Evolutionary conservation across 2,888 invertebrate species (phyloP).

Genomic region (Dendrolimus pini): DNA sequence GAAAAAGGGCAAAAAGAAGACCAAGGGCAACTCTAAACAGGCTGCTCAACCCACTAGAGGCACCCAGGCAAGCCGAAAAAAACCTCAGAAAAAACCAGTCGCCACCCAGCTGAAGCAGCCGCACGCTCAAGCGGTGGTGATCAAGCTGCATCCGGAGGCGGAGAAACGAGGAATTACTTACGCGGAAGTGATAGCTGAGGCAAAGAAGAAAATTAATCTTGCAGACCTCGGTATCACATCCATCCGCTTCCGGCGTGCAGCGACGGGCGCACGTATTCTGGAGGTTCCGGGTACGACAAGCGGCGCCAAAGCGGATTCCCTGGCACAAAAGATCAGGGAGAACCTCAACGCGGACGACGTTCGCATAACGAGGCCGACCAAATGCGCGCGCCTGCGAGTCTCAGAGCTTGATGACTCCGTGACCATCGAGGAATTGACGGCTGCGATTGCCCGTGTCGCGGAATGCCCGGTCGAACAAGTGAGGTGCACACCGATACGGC

Average conservation of each 20-base stretch:
- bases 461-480: no score
- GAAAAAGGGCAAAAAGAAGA: no score
- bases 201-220: neutral
- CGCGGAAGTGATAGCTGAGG: conserved; percentile 45
- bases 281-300: neutral
- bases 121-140: conserved; percentile 71
- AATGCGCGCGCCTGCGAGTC: neutral
- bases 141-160: conserved; percentile 63
- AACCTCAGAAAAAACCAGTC: no score
- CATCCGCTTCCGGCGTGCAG: neutral
- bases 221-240: neutral
- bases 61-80: no score
- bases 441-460: no score
- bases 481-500: no score
- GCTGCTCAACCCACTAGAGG: no score
- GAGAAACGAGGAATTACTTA: conserved; percentile 20
- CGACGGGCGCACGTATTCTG: conserved; percentile 4
- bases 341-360: neutral
- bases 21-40: no score
- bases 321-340: neutral
- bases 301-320: neutral
- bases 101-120: neutral
- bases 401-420: conserved; percentile 1
- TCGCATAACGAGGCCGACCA: neutral
- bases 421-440: no score